Conservation (phyloP, 2,888 invertebrate genomes). For the Tetramorium bicarinatum region DNA sequence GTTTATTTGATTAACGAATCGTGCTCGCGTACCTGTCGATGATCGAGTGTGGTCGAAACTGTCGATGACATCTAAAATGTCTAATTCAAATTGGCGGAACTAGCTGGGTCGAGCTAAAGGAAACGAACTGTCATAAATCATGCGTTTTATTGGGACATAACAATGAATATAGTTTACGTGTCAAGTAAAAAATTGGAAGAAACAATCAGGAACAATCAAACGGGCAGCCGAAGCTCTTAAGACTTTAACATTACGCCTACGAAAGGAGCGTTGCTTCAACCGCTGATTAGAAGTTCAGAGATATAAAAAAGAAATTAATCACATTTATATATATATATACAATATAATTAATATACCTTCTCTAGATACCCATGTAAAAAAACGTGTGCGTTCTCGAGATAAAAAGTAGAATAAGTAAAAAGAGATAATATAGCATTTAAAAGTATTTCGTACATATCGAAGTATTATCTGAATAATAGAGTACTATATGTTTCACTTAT, state of each 20-base stretch:
- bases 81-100: slow-evolving; percentile 51
- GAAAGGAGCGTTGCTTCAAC: slow-evolving; percentile 36
- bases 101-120: slow-evolving; percentile 59
- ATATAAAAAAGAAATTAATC: slow-evolving; percentile 55
- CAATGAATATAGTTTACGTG: slow-evolving; percentile 43
- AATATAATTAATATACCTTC: slow-evolving; percentile 40
- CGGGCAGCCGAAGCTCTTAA: slow-evolving; percentile 56
- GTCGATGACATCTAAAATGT: slow-evolving; percentile 54
- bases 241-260: slow-evolving; percentile 52
- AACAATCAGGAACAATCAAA: slow-evolving; percentile 52
- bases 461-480: slow-evolving; percentile 60
- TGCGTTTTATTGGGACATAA: slow-evolving; percentile 56
- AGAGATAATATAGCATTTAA: slow-evolving; percentile 43
- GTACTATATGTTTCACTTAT: slow-evolving; percentile 69
- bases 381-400: slow-evolving; percentile 46
- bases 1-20: slow-evolving; percentile 61
- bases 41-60: slow-evolving; percentile 53
- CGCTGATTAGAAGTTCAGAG: slow-evolving; percentile 51
- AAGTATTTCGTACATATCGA: slow-evolving; percentile 63
- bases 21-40: slow-evolving; percentile 46
- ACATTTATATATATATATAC: slow-evolving; percentile 66
- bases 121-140: slow-evolving; percentile 54
- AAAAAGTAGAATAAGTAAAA: slow-evolving; percentile 49
- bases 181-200: slow-evolving; percentile 55
- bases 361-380: slow-evolving; percentile 61